These are phyloP conservation scores for Enhydra lutris DNA, from an alignment of 2,113 vertebrate species.

Conservation along the genomic window DNA sequence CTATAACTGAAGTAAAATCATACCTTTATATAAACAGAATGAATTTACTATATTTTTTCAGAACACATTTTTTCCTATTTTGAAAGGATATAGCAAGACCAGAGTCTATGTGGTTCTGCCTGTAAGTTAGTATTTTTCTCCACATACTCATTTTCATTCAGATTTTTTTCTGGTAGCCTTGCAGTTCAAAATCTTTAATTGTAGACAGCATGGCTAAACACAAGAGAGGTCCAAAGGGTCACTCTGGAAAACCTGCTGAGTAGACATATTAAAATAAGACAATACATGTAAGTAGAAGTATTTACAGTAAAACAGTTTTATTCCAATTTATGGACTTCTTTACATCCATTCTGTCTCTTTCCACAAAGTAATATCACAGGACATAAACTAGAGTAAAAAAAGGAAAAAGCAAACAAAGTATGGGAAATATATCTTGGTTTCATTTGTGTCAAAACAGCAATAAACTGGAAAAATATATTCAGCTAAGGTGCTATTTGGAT, in stretches of 20 bases:
- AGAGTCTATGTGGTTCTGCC: not conserved
- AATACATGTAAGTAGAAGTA: conserved; percentile 53
- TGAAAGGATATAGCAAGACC: not conserved
- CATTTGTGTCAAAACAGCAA: conserved; percentile 79
- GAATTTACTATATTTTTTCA: not conserved
- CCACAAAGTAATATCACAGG: conserved; percentile 71
- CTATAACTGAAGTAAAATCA: not conserved
- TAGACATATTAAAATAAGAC: conserved; percentile 62
- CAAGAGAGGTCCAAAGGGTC: not conserved
- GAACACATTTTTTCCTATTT: not conserved
- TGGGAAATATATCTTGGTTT: conserved; percentile 74
- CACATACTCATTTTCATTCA: not conserved
- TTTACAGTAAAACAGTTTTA: conserved; percentile 70
- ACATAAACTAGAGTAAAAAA: conserved; percentile 49
- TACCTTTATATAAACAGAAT: conserved; percentile 15
- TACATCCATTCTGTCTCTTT: conserved; percentile 55
- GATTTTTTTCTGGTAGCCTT: not conserved
- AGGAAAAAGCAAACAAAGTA: conserved; percentile 61
- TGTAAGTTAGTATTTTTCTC: conserved; percentile 9
- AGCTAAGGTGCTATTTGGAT: conserved; percentile 51
- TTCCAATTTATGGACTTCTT: conserved; percentile 78
- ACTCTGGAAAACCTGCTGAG: conserved; percentile 52
- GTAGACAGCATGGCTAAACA: conserved; percentile 30
- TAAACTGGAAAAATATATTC: conserved; percentile 77
- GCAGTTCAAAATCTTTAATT: conserved; percentile 42